Evolutionary conservation across 2,113 vertebrate genomes (phyloP).

Genomic region (Hiodon tergisus): DNA sequence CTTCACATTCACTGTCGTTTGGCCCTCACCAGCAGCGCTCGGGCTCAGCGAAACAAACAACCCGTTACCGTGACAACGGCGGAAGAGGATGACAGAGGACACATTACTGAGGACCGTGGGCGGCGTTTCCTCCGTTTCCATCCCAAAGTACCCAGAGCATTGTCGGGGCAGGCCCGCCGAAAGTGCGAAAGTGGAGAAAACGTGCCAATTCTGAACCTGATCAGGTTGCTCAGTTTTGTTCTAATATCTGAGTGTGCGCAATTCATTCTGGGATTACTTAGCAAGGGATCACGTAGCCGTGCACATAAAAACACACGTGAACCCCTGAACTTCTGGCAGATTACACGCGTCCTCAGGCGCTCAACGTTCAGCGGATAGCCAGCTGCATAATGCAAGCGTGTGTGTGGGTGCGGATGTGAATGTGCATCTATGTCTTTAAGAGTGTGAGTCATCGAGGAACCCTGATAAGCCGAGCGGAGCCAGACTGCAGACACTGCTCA

Average conservation of each 20-base stretch:
- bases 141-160: too few species aligned
- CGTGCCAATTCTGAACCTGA: too few species aligned
- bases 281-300: neutral
- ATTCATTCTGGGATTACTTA: neutral
- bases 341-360: slow-evolving; percentile 1
- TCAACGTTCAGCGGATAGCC: neutral
- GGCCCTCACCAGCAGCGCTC: neutral
- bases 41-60: slow-evolving; percentile 1
- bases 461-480: slow-evolving; percentile 65
- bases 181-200: too few species aligned
- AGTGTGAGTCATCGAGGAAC: slow-evolving; percentile 53
- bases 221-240: neutral
- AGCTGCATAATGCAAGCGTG: slow-evolving; percentile 14
- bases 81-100: neutral
- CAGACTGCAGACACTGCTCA: slow-evolving; percentile 55
- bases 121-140: too few species aligned
- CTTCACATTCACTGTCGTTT: neutral
- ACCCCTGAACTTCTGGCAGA: neutral
- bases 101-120: too few species aligned
- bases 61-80: slow-evolving; percentile 3
- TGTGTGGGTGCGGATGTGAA: slow-evolving; percentile 27
- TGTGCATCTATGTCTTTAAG: slow-evolving; percentile 22
- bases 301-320: too few species aligned
- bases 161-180: too few species aligned
- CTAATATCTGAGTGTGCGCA: neutral